Evolutionary conservation across 2,113 vertebrate genomes (phyloP).

Genomic region (Ciconia stormi): DNA sequence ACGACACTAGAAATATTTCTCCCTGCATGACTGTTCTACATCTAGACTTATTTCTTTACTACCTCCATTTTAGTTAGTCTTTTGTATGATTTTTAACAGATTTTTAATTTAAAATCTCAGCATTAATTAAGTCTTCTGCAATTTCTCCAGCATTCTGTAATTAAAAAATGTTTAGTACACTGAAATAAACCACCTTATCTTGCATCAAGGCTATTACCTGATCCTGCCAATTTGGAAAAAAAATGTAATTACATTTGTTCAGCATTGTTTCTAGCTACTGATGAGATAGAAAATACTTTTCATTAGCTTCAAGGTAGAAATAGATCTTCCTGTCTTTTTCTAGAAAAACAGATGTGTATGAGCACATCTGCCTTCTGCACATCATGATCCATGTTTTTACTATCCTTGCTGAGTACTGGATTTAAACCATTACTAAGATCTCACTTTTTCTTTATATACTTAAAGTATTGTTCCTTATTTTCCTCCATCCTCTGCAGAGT

Average conservation of each 20-base stretch:
- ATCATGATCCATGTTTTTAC: not conserved
- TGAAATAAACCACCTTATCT: not conserved
- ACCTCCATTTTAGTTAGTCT: not conserved
- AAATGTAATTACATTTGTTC: not conserved
- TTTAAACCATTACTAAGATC: not conserved
- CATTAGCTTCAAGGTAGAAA: not conserved
- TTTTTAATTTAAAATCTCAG: not conserved
- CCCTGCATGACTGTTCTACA: not conserved
- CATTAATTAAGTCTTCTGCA: not conserved
- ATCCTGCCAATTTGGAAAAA: not conserved
- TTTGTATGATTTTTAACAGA: not conserved
- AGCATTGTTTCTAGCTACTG: not conserved
- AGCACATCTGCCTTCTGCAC: not conserved
- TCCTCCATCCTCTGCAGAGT: not conserved
- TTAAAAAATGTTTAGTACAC: not conserved
- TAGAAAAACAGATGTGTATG: not conserved
- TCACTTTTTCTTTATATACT: conserved; percentile 16
- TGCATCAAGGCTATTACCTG: not conserved
- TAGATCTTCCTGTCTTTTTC: not conserved
- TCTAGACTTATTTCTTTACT: not conserved
- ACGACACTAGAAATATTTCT: not conserved
- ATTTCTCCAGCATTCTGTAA: not conserved
- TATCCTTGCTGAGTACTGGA: not conserved
- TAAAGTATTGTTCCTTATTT: conserved; percentile 3
- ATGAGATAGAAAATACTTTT: not conserved